Evolutionary conservation across 1,140 invertebrate species (phyloP).

Genomic region (Ceratosolen solmsi): DNA sequence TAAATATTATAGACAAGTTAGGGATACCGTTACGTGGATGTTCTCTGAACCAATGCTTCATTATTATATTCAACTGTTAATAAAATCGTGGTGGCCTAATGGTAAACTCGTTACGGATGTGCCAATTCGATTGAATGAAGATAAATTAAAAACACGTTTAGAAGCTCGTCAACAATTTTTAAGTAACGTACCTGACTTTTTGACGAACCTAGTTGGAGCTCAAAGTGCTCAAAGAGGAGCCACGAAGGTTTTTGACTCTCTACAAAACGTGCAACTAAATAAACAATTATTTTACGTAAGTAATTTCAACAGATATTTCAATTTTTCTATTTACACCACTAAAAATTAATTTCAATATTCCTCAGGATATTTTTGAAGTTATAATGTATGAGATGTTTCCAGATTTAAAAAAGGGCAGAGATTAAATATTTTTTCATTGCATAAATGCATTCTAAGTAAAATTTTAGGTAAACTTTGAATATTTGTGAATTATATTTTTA

Average conservation of each 20-base stretch:
- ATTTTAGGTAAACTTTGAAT: constrained; percentile 13
- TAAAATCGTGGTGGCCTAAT: constrained; percentile 91
- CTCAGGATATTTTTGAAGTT: constrained; percentile 83
- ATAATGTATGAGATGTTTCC: constrained; percentile 84
- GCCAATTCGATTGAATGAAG: constrained; percentile 76
- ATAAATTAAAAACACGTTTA: constrained; percentile 80
- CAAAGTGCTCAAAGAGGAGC: constrained; percentile 88
- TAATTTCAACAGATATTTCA: constrained; percentile 56
- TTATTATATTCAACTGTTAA: constrained; percentile 87
- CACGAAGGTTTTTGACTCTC: constrained; percentile 88
- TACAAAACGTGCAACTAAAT: constrained; percentile 90
- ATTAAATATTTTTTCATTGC: constrained; percentile 51
- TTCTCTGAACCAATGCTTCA: constrained; percentile 93
- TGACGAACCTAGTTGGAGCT: constrained; percentile 88
- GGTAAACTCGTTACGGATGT: constrained; percentile 79
- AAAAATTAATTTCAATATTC: constrained; percentile 54
- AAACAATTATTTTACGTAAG: constrained; percentile 94
- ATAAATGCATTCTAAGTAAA: constrained; percentile 21
- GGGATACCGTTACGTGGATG: constrained; percentile 89
- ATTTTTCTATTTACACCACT: constrained; percentile 12
- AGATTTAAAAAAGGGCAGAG: constrained; percentile 76
- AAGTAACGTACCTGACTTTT: constrained; percentile 84
- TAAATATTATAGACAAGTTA: constrained; percentile 85
- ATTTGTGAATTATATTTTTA: constrained; percentile 21
- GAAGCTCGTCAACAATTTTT: constrained; percentile 80